A percentile compares a stretch with the other conserved stretches of the same genome.
Evolutionary conservation across 2,888 invertebrate species (phyloP).

Genomic region (Galeruca laticollis): DNA sequence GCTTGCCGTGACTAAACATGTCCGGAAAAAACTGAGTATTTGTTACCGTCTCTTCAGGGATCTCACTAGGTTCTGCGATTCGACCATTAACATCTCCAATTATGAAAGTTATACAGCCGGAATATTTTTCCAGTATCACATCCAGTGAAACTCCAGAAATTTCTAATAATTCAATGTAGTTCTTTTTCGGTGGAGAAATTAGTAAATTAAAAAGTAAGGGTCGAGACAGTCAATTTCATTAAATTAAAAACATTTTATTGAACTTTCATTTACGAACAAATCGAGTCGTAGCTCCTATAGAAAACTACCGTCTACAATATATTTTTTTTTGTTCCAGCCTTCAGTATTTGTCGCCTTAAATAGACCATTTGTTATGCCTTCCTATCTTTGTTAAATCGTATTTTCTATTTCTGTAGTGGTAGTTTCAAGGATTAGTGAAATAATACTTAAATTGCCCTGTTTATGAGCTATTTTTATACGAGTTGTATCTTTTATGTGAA

Average conservation of each 20-base stretch:
- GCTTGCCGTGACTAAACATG: too few species aligned
- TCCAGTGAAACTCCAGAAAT: too few species aligned
- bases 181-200: too few species aligned
- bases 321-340: not conserved
- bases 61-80: too few species aligned
- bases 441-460: conserved; percentile 36
- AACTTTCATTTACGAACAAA: not conserved
- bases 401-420: conserved; percentile 40
- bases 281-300: not conserved
- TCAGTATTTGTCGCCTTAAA: conserved; percentile 29
- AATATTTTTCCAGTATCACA: too few species aligned
- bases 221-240: too few species aligned
- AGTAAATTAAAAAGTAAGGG: too few species aligned
- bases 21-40: too few species aligned
- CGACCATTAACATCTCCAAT: too few species aligned
- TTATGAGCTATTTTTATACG: conserved; percentile 40
- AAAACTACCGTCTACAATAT: not conserved
- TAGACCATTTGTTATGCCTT: conserved; percentile 43
- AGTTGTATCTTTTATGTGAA: conserved; percentile 28
- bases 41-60: too few species aligned
- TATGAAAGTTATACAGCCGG: too few species aligned
- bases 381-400: conserved; percentile 41
- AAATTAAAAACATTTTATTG: not conserved
- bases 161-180: too few species aligned
- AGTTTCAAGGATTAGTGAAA: conserved; percentile 25